Evolutionary conservation across 1,140 invertebrate species (phyloP).

Genomic region (Drosophila rufa): DNA sequence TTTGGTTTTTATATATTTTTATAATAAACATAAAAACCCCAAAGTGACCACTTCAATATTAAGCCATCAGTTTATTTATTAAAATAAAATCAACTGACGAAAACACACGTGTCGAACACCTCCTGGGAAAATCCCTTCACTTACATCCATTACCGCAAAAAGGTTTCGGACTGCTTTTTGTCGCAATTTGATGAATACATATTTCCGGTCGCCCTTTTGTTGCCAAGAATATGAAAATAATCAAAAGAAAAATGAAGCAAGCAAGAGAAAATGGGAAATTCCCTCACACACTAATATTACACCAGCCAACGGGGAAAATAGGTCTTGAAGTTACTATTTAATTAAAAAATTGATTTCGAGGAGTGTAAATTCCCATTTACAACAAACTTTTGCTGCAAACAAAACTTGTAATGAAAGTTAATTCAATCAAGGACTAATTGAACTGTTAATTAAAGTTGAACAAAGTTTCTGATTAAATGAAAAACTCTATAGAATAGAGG

Average conservation of each 20-base stretch:
- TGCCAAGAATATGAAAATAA: constrained; percentile 20
- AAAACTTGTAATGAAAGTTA: background rate
- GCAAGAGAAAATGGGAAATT: background rate
- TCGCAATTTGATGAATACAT: constrained; percentile 19
- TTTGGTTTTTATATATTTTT: background rate
- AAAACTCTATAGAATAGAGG: background rate
- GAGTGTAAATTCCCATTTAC: background rate
- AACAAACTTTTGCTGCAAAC: background rate
- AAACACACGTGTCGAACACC: background rate
- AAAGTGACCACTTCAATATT: background rate
- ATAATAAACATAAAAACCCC: too few relatives aligned
- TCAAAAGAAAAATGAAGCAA: constrained; percentile 26
- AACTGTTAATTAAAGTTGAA: background rate
- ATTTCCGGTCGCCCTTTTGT: constrained; percentile 9
- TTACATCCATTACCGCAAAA: constrained; percentile 24
- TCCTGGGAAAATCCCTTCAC: constrained; percentile 1
- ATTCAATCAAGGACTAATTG: background rate
- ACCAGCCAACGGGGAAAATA: background rate
- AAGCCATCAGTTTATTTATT: background rate
- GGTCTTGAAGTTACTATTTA: background rate
- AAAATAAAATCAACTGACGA: background rate
- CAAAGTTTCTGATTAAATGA: background rate
- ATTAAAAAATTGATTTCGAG: too few relatives aligned
- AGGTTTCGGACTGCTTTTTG: constrained; percentile 18
- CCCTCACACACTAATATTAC: background rate